Base-by-base conservation (phyloP, 2,797 vertebrate genomes). In the Xiphorhynchus erythropygius region DNA sequence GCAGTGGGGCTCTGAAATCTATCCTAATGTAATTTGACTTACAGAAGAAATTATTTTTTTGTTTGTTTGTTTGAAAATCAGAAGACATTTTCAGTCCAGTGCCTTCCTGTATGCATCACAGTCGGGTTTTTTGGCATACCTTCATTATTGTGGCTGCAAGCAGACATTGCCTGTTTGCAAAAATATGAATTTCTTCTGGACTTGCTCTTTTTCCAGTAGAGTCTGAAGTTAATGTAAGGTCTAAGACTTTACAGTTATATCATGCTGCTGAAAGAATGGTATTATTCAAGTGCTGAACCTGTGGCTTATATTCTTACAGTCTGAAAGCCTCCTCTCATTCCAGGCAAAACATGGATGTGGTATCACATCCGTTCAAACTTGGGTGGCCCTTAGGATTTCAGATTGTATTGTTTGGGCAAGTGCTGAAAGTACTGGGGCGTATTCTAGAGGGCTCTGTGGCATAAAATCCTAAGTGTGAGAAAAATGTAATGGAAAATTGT, bases 401-500 rank as follows among this genome's bases (percentile, higher is more conserved):
- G 60, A 44, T 49, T 91, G 91, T 64, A 95, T 94, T 89, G 85
- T 95, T 67, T 95, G 94, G 81, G 91, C 59, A 75, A 94, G 57
- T 96, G 49, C 75, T 95, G 90, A 88, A 93, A 79, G 73, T 93
- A 62, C 53, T 84, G 65, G 42, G 62, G 92, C 65, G 81, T 96
- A 79, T 95, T 95, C 82, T 92, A 93, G 94, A 93, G 93, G 76
- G 21, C 47, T 95, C 81, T 82, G 63, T 92, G 91, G 96, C 89
- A 85, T 81, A 64, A 93, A 94, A 80, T 63, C 87, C 44, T 37
- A 94, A 59, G 76, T 86, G 93, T 94, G 87, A 94, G 64, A 89
- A 95, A 94, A 96, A 88, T 94, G 95, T 95, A 93, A 96, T 96
- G 96, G 96, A 96, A 96, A 96, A 85, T 70, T 35, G 56, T 95